Percentiles rank a stretch among this genome's conserved stretches.
These are phyloP conservation scores for Acrocephalus arundinaceus DNA, from an alignment of 2,113 vertebrate species.

Conservation along the genomic window DNA sequence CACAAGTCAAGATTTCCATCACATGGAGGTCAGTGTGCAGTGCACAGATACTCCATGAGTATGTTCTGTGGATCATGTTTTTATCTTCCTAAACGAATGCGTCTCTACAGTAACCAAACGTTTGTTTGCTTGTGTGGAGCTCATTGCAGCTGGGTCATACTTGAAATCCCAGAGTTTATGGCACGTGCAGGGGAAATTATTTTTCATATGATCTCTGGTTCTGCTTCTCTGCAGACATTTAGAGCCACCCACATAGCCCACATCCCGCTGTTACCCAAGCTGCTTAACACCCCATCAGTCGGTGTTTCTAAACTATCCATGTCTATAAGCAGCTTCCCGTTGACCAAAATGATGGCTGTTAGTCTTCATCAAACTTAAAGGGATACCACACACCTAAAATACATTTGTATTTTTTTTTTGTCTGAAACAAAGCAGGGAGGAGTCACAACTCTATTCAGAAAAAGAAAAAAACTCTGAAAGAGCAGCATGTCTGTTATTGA, in stretches of 20 bases:
- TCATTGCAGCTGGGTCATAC: constrained; percentile 47
- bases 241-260: constrained; percentile 28
- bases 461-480: neutral
- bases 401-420: neutral
- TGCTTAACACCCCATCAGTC: neutral
- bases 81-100: neutral
- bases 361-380: neutral
- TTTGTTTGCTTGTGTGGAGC: constrained; percentile 43
- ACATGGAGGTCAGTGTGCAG: neutral
- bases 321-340: neutral
- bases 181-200: constrained; percentile 23
- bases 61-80: neutral
- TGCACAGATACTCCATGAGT: neutral
- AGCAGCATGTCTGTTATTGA: neutral
- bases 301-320: neutral
- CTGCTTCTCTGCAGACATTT: neutral
- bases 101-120: neutral
- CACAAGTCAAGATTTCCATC: neutral
- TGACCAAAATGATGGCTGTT: neutral
- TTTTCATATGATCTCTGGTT: constrained; percentile 34
- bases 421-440: neutral
- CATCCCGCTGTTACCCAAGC: rapidly evolving
- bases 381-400: neutral
- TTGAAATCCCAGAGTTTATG: constrained; percentile 31
- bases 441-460: neutral